A percentile compares a stretch with the other conserved stretches of the same genome.
phyloP scores from a whole-genome alignment of 2,113 vertebrate genomes.

The Suricata suricatta region DNA sequence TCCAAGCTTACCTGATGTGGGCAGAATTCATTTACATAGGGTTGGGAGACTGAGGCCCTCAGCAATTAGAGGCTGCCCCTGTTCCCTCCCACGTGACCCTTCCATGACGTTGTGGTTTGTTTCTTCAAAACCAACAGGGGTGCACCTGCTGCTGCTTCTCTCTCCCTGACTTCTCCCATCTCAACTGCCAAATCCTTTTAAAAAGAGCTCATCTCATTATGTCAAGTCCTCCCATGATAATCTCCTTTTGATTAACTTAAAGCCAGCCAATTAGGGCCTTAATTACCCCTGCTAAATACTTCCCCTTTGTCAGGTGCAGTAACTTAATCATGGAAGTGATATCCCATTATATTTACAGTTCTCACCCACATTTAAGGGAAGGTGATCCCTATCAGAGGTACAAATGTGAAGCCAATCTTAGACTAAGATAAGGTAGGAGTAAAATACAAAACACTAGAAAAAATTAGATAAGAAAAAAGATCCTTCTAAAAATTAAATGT shows the following conservation, averaged over 20 bases:
- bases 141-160: neutral
- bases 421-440: neutral
- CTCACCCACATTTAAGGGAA: neutral
- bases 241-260: slow-evolving; percentile 19
- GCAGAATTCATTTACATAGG: neutral
- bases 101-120: neutral
- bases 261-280: neutral
- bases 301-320: neutral
- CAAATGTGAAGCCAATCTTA: neutral
- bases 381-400: neutral
- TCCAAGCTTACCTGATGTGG: neutral
- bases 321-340: neutral
- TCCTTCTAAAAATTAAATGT: neutral
- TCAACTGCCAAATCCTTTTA: slow-evolving; percentile 14
- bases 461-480: neutral
- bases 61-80: neutral
- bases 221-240: neutral
- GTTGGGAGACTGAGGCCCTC: neutral
- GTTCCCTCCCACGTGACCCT: neutral
- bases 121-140: neutral
- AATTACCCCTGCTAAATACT: neutral
- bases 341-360: neutral
- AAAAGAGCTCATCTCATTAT: slow-evolving; percentile 4
- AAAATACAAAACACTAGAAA: neutral
- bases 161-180: neutral